These are phyloP conservation scores for Hermaeophaga mercurialis DNA, from an alignment of 2,888 invertebrate genomes.

Conservation along the genomic window DNA sequence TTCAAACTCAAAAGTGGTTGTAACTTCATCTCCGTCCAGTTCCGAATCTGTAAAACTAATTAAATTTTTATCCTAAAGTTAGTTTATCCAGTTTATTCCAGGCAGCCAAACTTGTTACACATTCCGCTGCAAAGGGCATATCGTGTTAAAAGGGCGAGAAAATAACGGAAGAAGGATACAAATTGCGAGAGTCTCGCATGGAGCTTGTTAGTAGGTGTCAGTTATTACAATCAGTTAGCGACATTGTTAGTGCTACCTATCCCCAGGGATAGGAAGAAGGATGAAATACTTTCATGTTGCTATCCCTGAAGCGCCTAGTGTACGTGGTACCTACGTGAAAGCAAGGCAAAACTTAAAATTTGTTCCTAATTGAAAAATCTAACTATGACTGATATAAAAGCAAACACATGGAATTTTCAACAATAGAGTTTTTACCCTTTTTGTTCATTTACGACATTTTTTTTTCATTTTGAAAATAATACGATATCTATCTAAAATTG, in stretches of 20 bases:
- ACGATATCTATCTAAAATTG: no score
- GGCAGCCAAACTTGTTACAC: slow-evolving; percentile 1
- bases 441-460: no score
- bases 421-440: no score
- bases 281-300: slow-evolving; percentile 12
- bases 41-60: background rate
- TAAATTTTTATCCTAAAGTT: background rate
- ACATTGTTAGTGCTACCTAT: slow-evolving; percentile 27
- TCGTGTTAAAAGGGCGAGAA: slow-evolving; percentile 8
- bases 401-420: no score
- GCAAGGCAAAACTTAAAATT: no score
- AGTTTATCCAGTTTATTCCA: background rate
- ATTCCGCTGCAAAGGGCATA: slow-evolving; percentile 1
- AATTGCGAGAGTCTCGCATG: slow-evolving; percentile 20
- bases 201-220: slow-evolving; percentile 29
- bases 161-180: slow-evolving; percentile 8
- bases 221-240: slow-evolving; percentile 29
- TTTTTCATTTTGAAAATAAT: no score
- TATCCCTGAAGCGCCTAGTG: slow-evolving; percentile 8
- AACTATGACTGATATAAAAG: no score
- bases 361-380: no score
- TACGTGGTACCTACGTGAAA: no score
- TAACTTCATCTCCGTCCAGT: no score
- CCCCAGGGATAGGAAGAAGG: slow-evolving; percentile 7
- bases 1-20: no score